phyloP scores from a whole-genome alignment of 2,797 vertebrate species.

The Bovichtus diacanthus region DNA sequence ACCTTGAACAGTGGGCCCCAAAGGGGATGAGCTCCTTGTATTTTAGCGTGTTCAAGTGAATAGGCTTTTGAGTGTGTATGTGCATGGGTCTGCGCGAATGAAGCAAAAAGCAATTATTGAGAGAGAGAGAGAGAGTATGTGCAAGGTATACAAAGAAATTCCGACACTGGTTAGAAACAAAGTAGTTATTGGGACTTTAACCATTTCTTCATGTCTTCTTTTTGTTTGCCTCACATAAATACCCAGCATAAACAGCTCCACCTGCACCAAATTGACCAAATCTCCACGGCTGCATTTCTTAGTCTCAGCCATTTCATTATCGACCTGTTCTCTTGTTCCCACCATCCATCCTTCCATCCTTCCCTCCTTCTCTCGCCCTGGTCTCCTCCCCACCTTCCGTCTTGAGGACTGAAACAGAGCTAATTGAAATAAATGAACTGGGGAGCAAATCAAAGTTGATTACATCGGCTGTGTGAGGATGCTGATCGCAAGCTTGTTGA shows the following conservation, averaged over 20 bases:
- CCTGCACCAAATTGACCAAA: conserved; percentile 47
- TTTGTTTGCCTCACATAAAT: conserved; percentile 5
- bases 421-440: conserved; percentile 85
- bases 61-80: conserved; percentile 14
- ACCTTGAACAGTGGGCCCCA: conserved; percentile 79
- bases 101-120: too few species aligned
- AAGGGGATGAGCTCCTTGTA: conserved; percentile 57
- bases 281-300: conserved; percentile 50
- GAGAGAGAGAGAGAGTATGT: neutral
- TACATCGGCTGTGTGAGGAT: conserved; percentile 71
- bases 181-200: neutral
- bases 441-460: conserved; percentile 77
- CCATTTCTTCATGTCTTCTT: neutral
- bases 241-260: conserved; percentile 27
- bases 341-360: conserved; percentile 26
- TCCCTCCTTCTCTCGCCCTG: conserved; percentile 25
- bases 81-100: too few species aligned
- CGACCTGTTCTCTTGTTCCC: conserved; percentile 35
- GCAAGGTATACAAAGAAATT: neutral
- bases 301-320: conserved; percentile 61
- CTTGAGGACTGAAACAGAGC: conserved; percentile 72
- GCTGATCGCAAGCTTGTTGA: conserved; percentile 74
- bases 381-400: conserved; percentile 50
- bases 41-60: conserved; percentile 54
- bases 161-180: conserved; percentile 8